Conservation (phyloP, 2,888 invertebrate genomes). For the Synanthedon andrenaeformis region DNA sequence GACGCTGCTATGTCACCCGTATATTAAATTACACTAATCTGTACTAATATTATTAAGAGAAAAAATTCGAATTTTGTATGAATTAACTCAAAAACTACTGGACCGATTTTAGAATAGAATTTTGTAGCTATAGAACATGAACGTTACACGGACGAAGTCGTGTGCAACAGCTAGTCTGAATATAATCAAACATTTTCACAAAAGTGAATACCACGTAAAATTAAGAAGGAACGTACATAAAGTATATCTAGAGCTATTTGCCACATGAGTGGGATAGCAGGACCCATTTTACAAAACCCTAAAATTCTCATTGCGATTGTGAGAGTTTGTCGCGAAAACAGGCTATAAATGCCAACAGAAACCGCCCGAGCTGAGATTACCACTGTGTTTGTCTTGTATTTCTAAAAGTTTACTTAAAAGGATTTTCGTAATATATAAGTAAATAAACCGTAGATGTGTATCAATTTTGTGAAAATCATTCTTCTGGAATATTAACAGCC, state of each 20-base stretch:
- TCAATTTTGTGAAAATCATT: too few relatives aligned
- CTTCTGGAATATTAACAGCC: too few relatives aligned
- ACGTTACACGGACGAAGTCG: too few relatives aligned
- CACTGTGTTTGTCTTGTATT: neutral
- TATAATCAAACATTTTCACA: neutral
- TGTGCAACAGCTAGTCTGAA: too few relatives aligned
- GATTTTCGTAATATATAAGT: neutral
- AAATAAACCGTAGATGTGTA: too few relatives aligned
- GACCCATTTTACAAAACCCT: slow-evolving; percentile 38
- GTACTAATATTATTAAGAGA: too few relatives aligned
- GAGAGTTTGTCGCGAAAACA: slow-evolving; percentile 37
- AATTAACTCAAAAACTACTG: too few relatives aligned
- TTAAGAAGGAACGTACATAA: neutral
- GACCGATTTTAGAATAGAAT: too few relatives aligned
- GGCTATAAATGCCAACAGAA: slow-evolving; percentile 37
- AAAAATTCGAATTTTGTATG: too few relatives aligned
- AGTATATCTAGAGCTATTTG: neutral
- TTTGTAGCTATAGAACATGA: too few relatives aligned
- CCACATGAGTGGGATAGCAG: slow-evolving; percentile 22
- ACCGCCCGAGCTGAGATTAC: slow-evolving; percentile 30
- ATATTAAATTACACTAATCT: too few relatives aligned
- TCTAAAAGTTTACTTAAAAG: neutral
- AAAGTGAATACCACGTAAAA: neutral
- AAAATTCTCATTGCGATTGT: slow-evolving; percentile 41
- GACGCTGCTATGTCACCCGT: too few relatives aligned